Conservation (phyloP, 2,888 invertebrate genomes). For the Lochmaea crataegi region DNA sequence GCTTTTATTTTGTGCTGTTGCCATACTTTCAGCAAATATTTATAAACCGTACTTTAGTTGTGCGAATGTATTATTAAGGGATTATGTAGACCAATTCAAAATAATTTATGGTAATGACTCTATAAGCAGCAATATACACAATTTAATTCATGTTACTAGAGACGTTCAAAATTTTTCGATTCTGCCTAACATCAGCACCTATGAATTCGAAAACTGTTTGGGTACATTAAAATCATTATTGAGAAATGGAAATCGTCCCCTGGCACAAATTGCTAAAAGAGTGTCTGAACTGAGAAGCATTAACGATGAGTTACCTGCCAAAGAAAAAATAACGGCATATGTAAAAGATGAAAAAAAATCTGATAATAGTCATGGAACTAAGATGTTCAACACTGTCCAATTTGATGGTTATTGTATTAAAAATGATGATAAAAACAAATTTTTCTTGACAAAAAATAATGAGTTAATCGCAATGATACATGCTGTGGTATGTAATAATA, state of each 20-base stretch:
- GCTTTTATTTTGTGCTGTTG: conserved; percentile 4
- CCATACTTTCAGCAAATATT: conserved; percentile 1
- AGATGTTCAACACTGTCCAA: too few relatives aligned
- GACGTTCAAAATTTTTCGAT: neutral
- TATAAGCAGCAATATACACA: neutral
- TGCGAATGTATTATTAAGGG: conserved; percentile 5
- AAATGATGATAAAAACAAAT: too few relatives aligned
- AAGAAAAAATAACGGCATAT: neutral
- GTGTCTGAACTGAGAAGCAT: neutral
- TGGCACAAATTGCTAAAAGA: neutral
- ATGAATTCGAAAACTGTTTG: neutral
- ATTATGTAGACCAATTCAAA: conserved; percentile 7
- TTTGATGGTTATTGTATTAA: too few relatives aligned
- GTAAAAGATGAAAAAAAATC: too few relatives aligned
- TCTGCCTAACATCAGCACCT: neutral
- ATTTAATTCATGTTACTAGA: neutral
- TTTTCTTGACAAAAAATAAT: too few relatives aligned
- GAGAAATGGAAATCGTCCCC: neutral
- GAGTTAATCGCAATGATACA: too few relatives aligned
- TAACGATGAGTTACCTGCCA: neutral
- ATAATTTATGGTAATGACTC: neutral
- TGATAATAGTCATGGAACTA: too few relatives aligned
- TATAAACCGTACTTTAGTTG: neutral
- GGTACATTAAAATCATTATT: neutral
- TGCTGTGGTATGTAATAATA: neutral